These are phyloP conservation scores for Psittacula echo DNA, from an alignment of 2,797 vertebrate genomes.

Conservation along the genomic window DNA sequence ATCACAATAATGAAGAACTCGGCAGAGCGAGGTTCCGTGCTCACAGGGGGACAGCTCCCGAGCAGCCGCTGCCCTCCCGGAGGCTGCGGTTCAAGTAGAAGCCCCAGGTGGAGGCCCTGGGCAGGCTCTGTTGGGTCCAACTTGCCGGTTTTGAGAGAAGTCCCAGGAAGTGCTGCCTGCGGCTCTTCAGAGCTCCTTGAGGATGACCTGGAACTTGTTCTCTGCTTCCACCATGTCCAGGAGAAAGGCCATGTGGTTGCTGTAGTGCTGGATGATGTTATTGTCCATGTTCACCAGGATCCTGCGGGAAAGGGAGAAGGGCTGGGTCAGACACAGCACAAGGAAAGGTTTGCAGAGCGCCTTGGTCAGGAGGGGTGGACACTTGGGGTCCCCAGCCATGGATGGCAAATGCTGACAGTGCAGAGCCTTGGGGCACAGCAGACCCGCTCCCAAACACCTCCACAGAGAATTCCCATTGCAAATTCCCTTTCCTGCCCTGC, in stretches of 20 bases:
- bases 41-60: not conserved
- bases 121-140: not conserved
- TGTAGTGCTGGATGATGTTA: slow-evolving; percentile 97
- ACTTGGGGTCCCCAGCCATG: not conserved
- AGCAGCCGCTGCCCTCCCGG: not conserved
- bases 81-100: not conserved
- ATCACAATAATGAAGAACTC: slow-evolving; percentile 14
- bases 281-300: slow-evolving; percentile 98
- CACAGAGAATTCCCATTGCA: not conserved
- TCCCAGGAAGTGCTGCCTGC: not conserved
- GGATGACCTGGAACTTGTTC: slow-evolving; percentile 90
- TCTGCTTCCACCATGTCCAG: slow-evolving; percentile 87
- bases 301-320: slow-evolving; percentile 59
- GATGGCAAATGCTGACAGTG: not conserved
- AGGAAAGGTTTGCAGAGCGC: rapidly evolving
- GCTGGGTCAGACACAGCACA: not conserved
- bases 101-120: not conserved
- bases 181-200: slow-evolving; percentile 89
- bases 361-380: not conserved
- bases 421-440: rapidly evolving
- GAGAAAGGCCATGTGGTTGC: slow-evolving; percentile 95
- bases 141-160: not conserved
- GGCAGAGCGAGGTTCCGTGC: slow-evolving; percentile 29
- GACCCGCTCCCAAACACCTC: not conserved
- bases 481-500: not conserved